phyloP scores from a whole-genome alignment of 2,888 invertebrate species.

The Perizoma affinitatum region DNA sequence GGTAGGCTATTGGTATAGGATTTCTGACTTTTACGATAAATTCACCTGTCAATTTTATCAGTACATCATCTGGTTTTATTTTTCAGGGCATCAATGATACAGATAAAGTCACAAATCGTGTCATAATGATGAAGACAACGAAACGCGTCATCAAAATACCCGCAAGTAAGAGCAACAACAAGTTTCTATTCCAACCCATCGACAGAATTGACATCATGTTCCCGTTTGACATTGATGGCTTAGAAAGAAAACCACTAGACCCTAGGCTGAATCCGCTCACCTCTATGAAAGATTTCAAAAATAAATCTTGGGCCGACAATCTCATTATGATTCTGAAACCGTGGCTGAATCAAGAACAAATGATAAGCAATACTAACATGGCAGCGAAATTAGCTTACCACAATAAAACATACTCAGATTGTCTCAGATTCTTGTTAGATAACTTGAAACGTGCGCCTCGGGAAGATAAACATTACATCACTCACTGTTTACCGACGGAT shows the following conservation, averaged over 20 bases:
- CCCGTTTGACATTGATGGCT: conserved; percentile 63
- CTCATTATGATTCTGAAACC: conserved; percentile 64
- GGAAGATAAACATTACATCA: conserved; percentile 54
- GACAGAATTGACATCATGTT: conserved; percentile 74
- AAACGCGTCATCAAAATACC: conserved; percentile 89
- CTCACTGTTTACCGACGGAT: conserved; percentile 52
- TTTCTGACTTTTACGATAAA: no score
- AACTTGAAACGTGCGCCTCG: conserved; percentile 53
- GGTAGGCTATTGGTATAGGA: no score
- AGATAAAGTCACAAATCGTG: conserved; percentile 82
- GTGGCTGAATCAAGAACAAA: conserved; percentile 64
- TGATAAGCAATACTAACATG: conserved; percentile 65
- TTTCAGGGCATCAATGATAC: conserved; percentile 85
- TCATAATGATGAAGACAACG: conserved; percentile 88
- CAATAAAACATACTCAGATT: conserved; percentile 62
- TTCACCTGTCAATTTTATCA: no score
- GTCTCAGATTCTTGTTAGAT: conserved; percentile 61
- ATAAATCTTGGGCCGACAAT: conserved; percentile 71
- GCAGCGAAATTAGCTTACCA: conserved; percentile 73
- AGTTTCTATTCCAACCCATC: conserved; percentile 69
- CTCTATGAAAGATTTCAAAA: conserved; percentile 64
- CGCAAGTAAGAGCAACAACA: conserved; percentile 64
- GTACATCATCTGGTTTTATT: conserved; percentile 30
- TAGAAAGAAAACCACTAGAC: conserved; percentile 61
- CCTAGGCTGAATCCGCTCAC: conserved; percentile 60